Conservation (phyloP, 2,888 invertebrate species). For the Spilarctia lutea region DNA sequence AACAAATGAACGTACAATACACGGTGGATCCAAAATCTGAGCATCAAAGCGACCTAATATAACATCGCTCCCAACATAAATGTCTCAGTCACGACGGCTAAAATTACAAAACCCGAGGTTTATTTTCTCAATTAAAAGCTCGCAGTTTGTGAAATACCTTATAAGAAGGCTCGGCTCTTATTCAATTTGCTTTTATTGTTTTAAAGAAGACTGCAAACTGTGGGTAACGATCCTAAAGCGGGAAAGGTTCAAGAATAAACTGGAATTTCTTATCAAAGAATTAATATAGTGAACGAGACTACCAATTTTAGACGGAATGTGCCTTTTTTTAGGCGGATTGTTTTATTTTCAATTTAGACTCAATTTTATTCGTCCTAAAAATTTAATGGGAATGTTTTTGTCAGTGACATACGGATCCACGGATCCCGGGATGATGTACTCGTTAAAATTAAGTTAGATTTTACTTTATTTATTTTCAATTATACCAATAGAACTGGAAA, state of each 20-base stretch:
- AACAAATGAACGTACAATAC: conserved; percentile 5
- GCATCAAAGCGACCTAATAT: conserved; percentile 29
- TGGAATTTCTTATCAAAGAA: conserved; percentile 61
- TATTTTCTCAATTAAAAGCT: conserved; percentile 64
- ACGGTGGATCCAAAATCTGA: conserved; percentile 17
- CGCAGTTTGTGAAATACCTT: conserved; percentile 57
- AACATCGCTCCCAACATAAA: conserved; percentile 30
- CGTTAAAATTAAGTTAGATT: not conserved
- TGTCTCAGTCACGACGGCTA: conserved; percentile 38
- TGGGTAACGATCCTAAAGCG: conserved; percentile 60
- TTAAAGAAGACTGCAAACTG: conserved; percentile 68
- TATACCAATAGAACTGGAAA: too few relatives aligned
- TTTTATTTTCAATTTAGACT: conserved; percentile 52
- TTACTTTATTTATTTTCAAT: not conserved
- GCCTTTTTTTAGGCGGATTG: conserved; percentile 45
- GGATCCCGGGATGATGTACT: not conserved
- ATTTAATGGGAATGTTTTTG: conserved; percentile 17
- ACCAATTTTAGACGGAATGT: conserved; percentile 58
- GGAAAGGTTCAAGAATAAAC: conserved; percentile 57
- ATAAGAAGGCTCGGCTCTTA: conserved; percentile 60
- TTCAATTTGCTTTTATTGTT: conserved; percentile 74
- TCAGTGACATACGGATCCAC: not conserved
- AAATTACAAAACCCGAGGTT: conserved; percentile 51
- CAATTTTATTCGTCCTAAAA: conserved; percentile 52
- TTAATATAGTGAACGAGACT: conserved; percentile 67